These are phyloP conservation scores for Drosophila anomalipes DNA, from an alignment of 2,888 invertebrate species.

Conservation along the genomic window DNA sequence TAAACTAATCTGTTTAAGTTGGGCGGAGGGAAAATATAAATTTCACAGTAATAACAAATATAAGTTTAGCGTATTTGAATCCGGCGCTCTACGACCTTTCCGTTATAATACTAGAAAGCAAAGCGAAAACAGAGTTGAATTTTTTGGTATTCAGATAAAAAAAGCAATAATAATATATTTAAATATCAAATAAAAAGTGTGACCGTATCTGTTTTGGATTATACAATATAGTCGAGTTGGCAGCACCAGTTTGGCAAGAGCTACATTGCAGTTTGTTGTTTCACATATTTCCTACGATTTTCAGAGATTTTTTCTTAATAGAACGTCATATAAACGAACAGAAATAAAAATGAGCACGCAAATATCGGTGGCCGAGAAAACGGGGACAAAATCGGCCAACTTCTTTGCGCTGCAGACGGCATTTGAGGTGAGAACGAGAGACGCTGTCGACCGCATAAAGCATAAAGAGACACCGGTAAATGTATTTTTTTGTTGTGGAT, in stretches of 20 bases:
- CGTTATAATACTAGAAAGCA: background rate
- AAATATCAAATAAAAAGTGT: slow-evolving; percentile 12
- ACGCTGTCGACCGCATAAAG: background rate
- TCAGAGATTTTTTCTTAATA: background rate
- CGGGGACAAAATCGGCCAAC: slow-evolving; percentile 35
- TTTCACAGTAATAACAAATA: background rate
- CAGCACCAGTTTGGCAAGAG: slow-evolving; percentile 21
- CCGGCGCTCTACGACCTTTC: background rate
- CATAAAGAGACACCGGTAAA: slow-evolving; percentile 25
- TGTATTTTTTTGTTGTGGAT: slow-evolving; percentile 5
- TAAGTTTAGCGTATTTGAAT: background rate
- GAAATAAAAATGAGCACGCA: slow-evolving; percentile 47
- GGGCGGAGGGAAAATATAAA: background rate
- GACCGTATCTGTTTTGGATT: background rate
- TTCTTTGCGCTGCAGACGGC: slow-evolving; percentile 61
- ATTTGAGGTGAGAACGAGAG: slow-evolving; percentile 57
- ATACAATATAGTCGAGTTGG: slow-evolving; percentile 17
- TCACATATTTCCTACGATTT: slow-evolving; percentile 6
- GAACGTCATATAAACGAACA: background rate
- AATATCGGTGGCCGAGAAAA: slow-evolving; percentile 12
- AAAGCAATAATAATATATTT: background rate
- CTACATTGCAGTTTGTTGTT: slow-evolving; percentile 25
- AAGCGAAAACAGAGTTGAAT: background rate
- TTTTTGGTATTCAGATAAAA: background rate
- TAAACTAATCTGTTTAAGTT: no score